Conservation (phyloP, 2,888 invertebrate genomes). For the Suillia variegata region DNA sequence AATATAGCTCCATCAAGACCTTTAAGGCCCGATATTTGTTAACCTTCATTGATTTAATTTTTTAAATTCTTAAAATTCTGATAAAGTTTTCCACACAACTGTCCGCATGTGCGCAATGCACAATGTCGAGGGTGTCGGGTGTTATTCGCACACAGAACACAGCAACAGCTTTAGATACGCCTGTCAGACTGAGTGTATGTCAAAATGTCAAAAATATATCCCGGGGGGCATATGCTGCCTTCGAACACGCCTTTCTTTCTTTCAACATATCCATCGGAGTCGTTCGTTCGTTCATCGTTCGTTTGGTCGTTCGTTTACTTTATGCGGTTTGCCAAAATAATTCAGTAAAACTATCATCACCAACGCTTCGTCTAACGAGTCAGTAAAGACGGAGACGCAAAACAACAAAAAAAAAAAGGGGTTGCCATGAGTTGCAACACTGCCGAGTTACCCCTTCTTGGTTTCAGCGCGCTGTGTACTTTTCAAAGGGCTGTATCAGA, state of each 20-base stretch:
- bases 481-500: constrained; percentile 50
- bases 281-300: too few relatives aligned
- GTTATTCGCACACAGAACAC: background rate
- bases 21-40: too few relatives aligned
- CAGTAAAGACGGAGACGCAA: too few relatives aligned
- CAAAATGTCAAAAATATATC: constrained; percentile 28
- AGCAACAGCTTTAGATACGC: background rate
- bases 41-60: too few relatives aligned
- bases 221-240: constrained; percentile 28
- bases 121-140: background rate
- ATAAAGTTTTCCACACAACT: too few relatives aligned
- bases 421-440: background rate
- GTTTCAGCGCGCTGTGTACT: too few relatives aligned
- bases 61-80: too few relatives aligned
- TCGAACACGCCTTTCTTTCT: too few relatives aligned
- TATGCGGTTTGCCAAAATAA: constrained; percentile 32
- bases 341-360: constrained; percentile 30
- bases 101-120: too few relatives aligned
- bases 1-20: too few relatives aligned
- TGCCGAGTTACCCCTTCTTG: constrained; percentile 10
- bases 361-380: constrained; percentile 7
- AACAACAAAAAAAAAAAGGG: too few relatives aligned
- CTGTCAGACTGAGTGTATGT: constrained; percentile 5
- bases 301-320: constrained; percentile 20
- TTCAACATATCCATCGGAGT: too few relatives aligned